phyloP scores from a whole-genome alignment of 2,797 vertebrate species.

The Smutsia gigantea region DNA sequence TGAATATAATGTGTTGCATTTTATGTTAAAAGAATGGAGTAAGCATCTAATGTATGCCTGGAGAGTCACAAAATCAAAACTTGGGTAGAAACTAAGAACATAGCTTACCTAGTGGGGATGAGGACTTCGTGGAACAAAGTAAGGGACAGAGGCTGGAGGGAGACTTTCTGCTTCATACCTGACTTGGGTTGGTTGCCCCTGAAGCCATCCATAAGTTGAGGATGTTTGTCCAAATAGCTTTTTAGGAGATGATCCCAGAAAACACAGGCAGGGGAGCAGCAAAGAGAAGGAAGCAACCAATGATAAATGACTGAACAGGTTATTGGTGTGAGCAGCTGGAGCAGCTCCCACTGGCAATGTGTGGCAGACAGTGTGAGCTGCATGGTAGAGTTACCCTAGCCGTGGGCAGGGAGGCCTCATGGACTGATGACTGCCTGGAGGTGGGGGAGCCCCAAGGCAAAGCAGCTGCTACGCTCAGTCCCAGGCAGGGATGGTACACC shows the following conservation, averaged over 20 bases:
- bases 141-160: too few relatives aligned
- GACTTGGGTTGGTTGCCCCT: background rate
- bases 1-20: background rate
- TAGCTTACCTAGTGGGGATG: background rate
- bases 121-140: background rate
- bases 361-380: background rate
- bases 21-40: background rate
- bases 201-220: background rate
- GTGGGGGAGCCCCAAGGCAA: background rate
- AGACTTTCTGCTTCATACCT: background rate
- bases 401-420: background rate
- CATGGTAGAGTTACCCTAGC: background rate
- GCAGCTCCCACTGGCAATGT: too few relatives aligned
- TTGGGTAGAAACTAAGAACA: background rate
- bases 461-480: background rate
- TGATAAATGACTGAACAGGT: background rate
- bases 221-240: background rate
- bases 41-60: background rate
- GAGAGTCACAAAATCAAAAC: background rate
- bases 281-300: background rate
- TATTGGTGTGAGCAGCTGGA: background rate
- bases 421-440: too few relatives aligned
- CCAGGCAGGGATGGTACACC: background rate
- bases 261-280: background rate
- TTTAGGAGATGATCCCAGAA: background rate